These are phyloP conservation scores for Drosophila flavopinicola DNA, from an alignment of 2,888 invertebrate species.

Conservation along the genomic window DNA sequence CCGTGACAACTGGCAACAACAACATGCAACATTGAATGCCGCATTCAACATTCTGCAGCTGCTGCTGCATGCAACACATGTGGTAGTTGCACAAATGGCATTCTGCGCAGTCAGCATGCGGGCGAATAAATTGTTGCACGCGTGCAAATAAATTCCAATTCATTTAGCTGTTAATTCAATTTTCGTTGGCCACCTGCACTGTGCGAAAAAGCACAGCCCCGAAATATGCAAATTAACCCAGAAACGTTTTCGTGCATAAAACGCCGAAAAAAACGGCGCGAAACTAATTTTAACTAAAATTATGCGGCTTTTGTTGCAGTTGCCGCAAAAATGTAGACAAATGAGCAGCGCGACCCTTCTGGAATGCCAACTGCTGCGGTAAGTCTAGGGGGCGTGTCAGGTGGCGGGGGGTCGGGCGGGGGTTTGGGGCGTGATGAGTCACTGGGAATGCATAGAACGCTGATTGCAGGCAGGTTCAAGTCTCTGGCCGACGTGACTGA, in stretches of 20 bases:
- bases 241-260: conserved; percentile 74
- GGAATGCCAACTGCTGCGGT: too few species aligned
- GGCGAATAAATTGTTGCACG: conserved; percentile 34
- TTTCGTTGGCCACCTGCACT: conserved; percentile 25
- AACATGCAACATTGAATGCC: conserved; percentile 9
- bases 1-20: too few species aligned
- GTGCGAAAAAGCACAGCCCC: conserved; percentile 17
- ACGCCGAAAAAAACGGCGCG: conserved; percentile 48
- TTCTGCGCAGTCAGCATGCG: conserved; percentile 21
- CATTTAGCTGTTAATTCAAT: conserved; percentile 56
- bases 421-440: neutral
- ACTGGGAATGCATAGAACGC: conserved; percentile 45
- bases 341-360: conserved; percentile 37
- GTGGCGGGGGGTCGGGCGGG: neutral
- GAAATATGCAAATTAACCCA: conserved; percentile 68
- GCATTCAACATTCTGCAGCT: too few species aligned
- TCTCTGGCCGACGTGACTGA: conserved; percentile 45
- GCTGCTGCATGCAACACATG: conserved; percentile 3
- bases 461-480: conserved; percentile 48
- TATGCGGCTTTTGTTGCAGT: conserved; percentile 61
- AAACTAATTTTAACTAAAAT: conserved; percentile 56
- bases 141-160: conserved; percentile 56
- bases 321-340: conserved; percentile 31
- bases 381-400: neutral
- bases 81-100: conserved; percentile 28